phyloP scores from a whole-genome alignment of 2,797 vertebrate species.

The Gephyroberyx darwinii region DNA sequence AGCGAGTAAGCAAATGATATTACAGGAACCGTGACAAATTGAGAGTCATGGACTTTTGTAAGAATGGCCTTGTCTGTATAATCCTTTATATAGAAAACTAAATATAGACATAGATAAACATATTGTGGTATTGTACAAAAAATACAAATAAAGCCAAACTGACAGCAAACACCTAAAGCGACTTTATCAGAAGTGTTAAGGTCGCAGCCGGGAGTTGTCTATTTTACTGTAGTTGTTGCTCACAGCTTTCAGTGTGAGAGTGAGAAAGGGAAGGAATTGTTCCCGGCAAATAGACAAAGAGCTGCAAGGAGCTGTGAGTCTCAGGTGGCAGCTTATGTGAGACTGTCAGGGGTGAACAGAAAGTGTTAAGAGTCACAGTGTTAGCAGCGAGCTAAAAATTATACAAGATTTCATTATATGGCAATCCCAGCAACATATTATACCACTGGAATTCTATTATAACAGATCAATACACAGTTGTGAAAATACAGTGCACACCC shows the following conservation, averaged over 20 bases:
- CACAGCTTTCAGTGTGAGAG: constrained; percentile 48
- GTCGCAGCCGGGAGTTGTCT: constrained; percentile 75
- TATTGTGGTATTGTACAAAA: constrained; percentile 62
- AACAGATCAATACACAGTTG: neutral
- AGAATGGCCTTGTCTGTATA: constrained; percentile 39
- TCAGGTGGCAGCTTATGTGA: constrained; percentile 81
- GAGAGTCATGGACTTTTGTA: constrained; percentile 21
- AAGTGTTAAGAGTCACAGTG: constrained; percentile 53
- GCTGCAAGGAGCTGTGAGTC: constrained; percentile 72
- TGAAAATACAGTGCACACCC: neutral
- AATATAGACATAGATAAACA: constrained; percentile 52
- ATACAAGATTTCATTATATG: constrained; percentile 23
- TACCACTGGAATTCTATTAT: neutral
- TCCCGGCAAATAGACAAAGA: constrained; percentile 70
- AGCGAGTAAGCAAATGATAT: constrained; percentile 18
- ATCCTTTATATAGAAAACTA: constrained; percentile 55
- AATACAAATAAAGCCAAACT: constrained; percentile 68
- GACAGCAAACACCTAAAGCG: constrained; percentile 65
- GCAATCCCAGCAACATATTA: constrained; percentile 13
- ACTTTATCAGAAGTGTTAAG: constrained; percentile 76
- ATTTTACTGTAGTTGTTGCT: constrained; percentile 60
- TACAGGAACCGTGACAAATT: constrained; percentile 16
- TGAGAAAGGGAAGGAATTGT: constrained; percentile 75
- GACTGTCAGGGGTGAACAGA: constrained; percentile 66
- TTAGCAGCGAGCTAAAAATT: constrained; percentile 38